Evolutionary conservation across 1,140 invertebrate species (phyloP).

Genomic region (Prorops nasuta): DNA sequence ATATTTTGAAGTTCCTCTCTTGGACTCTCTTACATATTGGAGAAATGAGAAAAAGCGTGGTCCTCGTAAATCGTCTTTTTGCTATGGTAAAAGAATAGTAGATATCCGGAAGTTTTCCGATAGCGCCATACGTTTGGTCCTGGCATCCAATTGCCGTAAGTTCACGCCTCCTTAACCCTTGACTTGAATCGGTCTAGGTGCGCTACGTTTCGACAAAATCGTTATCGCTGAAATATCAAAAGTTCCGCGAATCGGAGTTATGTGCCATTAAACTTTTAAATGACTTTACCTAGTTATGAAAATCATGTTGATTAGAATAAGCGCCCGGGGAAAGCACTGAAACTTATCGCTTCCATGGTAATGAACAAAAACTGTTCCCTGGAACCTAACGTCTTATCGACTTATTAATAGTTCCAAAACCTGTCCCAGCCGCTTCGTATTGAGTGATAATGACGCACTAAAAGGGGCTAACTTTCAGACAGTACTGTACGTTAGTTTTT

Average conservation of each 20-base stretch:
- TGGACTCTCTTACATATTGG: not conserved
- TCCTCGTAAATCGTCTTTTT: not conserved
- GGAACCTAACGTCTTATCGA: not conserved
- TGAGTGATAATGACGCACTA: not conserved
- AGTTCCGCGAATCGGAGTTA: constrained; percentile 9
- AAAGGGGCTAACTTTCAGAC: too few relatives aligned
- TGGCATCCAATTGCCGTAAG: constrained; percentile 30
- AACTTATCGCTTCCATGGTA: not conserved
- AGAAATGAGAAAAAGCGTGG: constrained; percentile 6
- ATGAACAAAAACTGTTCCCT: not conserved
- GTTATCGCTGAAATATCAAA: constrained; percentile 24
- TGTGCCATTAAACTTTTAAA: constrained; percentile 14
- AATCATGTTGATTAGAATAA: constrained; percentile 10
- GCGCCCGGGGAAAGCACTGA: not conserved
- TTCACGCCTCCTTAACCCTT: constrained; percentile 25
- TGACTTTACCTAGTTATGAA: constrained; percentile 22
- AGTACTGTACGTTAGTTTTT: too few relatives aligned
- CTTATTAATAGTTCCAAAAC: not conserved
- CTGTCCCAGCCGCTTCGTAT: not conserved
- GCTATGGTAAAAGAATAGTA: not conserved
- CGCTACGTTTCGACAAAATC: constrained; percentile 18
- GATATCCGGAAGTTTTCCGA: constrained; percentile 21
- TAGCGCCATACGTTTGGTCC: constrained; percentile 22
- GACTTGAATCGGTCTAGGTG: constrained; percentile 1
- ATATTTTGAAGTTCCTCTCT: not conserved